Evolutionary conservation across 2,113 vertebrate genomes (phyloP).

Genomic region (Brienomyrus brachyistius): DNA sequence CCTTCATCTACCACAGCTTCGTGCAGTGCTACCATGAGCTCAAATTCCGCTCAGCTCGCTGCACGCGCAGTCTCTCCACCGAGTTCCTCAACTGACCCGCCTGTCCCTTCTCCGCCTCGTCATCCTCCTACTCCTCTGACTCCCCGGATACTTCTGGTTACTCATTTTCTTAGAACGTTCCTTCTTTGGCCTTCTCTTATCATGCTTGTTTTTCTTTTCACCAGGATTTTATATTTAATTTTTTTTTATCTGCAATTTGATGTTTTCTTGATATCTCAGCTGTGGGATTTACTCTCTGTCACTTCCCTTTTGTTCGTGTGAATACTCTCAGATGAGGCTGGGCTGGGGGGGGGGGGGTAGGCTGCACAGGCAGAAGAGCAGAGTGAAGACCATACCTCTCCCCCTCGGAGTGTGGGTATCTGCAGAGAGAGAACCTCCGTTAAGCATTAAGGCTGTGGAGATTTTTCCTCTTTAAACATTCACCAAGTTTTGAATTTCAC

Average conservation of each 20-base stretch:
- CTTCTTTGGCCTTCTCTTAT: not conserved
- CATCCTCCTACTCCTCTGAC: not conserved
- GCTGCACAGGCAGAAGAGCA: constrained; percentile 27
- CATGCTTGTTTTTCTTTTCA: not conserved
- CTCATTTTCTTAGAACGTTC: not conserved
- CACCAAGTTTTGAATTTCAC: constrained; percentile 20
- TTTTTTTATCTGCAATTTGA: not conserved
- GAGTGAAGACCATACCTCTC: constrained; percentile 23
- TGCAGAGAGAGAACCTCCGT: not conserved
- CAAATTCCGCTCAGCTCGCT: constrained; percentile 78
- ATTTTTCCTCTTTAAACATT: constrained; percentile 12
- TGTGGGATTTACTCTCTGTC: not conserved
- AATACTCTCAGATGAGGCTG: constrained; percentile 4
- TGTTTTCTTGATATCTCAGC: not conserved
- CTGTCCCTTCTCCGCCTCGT: not conserved
- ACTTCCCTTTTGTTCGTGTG: constrained; percentile 1
- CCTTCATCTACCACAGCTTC: constrained; percentile 98
- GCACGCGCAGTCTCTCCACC: constrained; percentile 68
- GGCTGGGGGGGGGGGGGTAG: not conserved
- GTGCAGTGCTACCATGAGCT: constrained; percentile 94
- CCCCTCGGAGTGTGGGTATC: not conserved
- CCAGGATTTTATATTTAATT: not conserved
- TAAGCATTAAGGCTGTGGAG: not conserved
- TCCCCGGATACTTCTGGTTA: not conserved
- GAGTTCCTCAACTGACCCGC: constrained; percentile 79